phyloP scores from a whole-genome alignment of 2,888 invertebrate species.

The Pristionchus maxplancki region DNA sequence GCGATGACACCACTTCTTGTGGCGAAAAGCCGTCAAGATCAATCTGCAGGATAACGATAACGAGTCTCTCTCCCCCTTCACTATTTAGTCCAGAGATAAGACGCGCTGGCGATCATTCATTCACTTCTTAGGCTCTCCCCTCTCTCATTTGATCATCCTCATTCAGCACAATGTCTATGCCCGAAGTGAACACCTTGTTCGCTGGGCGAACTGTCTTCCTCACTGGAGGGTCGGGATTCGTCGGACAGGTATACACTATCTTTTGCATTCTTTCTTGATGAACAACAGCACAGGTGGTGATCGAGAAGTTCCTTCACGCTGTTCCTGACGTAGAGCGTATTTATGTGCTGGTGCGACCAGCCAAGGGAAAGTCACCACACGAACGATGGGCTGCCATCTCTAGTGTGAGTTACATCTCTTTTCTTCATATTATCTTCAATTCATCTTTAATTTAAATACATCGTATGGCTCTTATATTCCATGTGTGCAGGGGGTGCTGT shows the following conservation, averaged over 20 bases:
- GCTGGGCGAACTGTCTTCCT: neutral
- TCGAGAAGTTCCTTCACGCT: slow-evolving; percentile 90
- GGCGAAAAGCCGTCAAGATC: slow-evolving; percentile 8
- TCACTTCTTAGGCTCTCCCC: neutral
- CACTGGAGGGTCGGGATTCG: neutral
- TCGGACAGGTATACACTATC: neutral
- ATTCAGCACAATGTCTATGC: slow-evolving; percentile 16
- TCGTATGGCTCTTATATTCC: no score
- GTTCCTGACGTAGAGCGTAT: slow-evolving; percentile 86
- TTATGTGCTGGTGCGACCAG: slow-evolving; percentile 86
- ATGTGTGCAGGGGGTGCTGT: slow-evolving; percentile 78
- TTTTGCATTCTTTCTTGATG: neutral
- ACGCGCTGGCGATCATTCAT: neutral
- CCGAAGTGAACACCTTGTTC: slow-evolving; percentile 2
- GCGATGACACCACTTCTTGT: slow-evolving; percentile 8
- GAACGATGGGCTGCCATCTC: slow-evolving; percentile 85
- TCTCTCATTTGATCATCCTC: neutral
- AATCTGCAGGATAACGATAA: neutral
- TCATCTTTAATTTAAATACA: no score
- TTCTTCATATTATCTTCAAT: no score
- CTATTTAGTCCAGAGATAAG: neutral
- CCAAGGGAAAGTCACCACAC: slow-evolving; percentile 84
- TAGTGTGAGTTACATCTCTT: slow-evolving; percentile 84
- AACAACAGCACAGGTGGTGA: slow-evolving; percentile 78
- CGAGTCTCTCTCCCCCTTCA: neutral